phyloP scores from a whole-genome alignment of 2,888 invertebrate genomes.

The Ophraella communa region DNA sequence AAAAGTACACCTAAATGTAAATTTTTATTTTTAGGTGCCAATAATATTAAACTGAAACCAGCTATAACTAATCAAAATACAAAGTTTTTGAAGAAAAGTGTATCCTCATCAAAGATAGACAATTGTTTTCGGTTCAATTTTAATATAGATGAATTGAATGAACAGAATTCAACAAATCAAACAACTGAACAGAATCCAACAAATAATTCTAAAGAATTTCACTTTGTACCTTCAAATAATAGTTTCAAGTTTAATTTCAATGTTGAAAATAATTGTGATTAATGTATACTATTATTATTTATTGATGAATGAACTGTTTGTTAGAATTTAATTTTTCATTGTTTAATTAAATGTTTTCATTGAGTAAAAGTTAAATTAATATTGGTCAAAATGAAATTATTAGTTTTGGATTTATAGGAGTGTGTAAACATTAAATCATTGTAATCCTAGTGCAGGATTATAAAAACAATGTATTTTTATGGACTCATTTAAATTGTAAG shows the following conservation, averaged over 20 bases:
- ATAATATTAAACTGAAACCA: slow-evolving; percentile 66
- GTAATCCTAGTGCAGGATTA: no score
- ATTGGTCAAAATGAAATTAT: no score
- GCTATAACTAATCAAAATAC: slow-evolving; percentile 65
- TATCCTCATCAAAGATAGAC: slow-evolving; percentile 60
- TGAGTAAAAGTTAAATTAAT: no score
- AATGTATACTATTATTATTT: neutral
- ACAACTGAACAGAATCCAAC: neutral
- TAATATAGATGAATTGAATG: slow-evolving; percentile 29
- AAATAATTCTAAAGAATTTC: slow-evolving; percentile 27
- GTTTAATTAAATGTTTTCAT: no score
- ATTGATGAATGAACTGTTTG: no score
- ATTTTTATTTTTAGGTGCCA: slow-evolving; percentile 61
- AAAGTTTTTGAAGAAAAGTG: slow-evolving; percentile 73
- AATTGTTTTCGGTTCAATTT: slow-evolving; percentile 67
- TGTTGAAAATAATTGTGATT: slow-evolving; percentile 13
- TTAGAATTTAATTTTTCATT: no score
- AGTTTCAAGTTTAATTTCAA: slow-evolving; percentile 73
- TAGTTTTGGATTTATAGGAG: no score
- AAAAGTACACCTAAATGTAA: slow-evolving; percentile 1
- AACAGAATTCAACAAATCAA: neutral
- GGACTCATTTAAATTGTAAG: no score
- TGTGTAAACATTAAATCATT: no score
- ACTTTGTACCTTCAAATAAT: slow-evolving; percentile 61
- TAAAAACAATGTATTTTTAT: no score